Percentiles rank a stretch among this genome's conserved stretches.
These are phyloP conservation scores for Drosophila anomelani DNA, from an alignment of 2,888 invertebrate species.

Conservation along the genomic window DNA sequence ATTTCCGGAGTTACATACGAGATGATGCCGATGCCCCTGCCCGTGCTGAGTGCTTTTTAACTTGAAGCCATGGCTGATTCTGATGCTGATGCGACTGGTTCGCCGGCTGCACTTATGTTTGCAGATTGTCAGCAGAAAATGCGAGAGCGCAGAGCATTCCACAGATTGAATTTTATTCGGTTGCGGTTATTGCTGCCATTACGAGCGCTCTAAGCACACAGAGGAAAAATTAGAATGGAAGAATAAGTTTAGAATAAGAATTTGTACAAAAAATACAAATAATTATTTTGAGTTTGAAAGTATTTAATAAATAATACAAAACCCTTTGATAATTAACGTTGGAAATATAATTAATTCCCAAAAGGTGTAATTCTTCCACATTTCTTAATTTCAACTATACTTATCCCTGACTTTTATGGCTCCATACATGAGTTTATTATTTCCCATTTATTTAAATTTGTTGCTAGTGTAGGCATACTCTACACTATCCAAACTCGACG, in stretches of 20 bases:
- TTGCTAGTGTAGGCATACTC: conserved; percentile 12
- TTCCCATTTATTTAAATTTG: not conserved
- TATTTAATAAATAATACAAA: too few relatives aligned
- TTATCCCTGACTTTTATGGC: not conserved
- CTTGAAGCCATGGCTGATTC: conserved; percentile 43
- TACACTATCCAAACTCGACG: conserved; percentile 8
- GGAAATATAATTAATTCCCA: too few relatives aligned
- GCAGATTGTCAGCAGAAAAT: conserved; percentile 72
- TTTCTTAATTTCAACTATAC: not conserved
- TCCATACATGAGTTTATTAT: not conserved
- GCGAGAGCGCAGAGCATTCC: conserved; percentile 67
- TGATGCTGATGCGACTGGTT: conserved; percentile 44
- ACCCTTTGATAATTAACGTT: too few relatives aligned
- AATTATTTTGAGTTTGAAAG: too few relatives aligned
- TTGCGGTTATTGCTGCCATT: conserved; percentile 69
- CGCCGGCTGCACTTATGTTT: conserved; percentile 68
- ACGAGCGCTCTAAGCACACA: conserved; percentile 25
- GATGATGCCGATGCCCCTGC: conserved; percentile 38
- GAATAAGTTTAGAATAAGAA: too few relatives aligned
- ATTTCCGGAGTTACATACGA: conserved; percentile 70
- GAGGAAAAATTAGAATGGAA: not conserved
- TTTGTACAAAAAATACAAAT: too few relatives aligned
- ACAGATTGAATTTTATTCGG: conserved; percentile 76
- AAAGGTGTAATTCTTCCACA: not conserved
- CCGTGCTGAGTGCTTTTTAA: conserved; percentile 72